Base-by-base conservation (phyloP, 2,888 invertebrate genomes). In the Globia sparganii region DNA sequence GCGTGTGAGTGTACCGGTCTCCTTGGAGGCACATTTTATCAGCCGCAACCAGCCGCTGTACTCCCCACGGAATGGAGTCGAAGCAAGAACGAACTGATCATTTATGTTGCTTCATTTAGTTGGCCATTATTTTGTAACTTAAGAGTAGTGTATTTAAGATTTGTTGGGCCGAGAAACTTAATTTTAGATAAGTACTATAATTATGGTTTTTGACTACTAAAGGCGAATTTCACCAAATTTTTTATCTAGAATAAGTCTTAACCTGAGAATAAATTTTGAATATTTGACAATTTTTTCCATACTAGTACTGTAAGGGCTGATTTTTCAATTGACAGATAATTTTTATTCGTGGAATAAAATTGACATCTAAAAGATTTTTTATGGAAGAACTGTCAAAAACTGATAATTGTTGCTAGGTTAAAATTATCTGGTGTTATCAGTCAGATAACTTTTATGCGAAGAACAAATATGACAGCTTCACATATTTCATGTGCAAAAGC, bases 1-100 rank as follows among this genome's bases (percentile, higher is more conserved):
- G 70, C 83, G 74, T 87, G 84, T 74, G 75, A 80, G 77, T 83
- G 77, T 84, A 73, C 71, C 62, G 40, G 75, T 75, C 68, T 81
- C 78, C 77, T 85, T 69, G 34, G 80, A 77, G 77, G 80, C 80
- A 81, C 85, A 84, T 86, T 88, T 88, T 88, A 88, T 88, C 88
- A 86, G 86, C 81, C 85, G 66, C 80, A 70, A 73, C 84, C 88
- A 88, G 88, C 77, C 83, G 75, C 11, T 68, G 65, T 71, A 61
- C 67, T 76, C 87, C 81, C 86, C 69, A 66, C 75, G 83, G 87
- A 82, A 66, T 49, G 71, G 25, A 86, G 65, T 70, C 81, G 65
- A 70, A 72, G 79, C 80, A 66, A 67, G 67, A 77, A 80, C 67
- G 74, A 61, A 73, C 75, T 53, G 76, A 78, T 86, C 87, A 83